Percentiles rank a stretch among this genome's conserved stretches.
Evolutionary conservation across 2,113 vertebrate genomes (phyloP).

Genomic region (Nesospiza acunhae): DNA sequence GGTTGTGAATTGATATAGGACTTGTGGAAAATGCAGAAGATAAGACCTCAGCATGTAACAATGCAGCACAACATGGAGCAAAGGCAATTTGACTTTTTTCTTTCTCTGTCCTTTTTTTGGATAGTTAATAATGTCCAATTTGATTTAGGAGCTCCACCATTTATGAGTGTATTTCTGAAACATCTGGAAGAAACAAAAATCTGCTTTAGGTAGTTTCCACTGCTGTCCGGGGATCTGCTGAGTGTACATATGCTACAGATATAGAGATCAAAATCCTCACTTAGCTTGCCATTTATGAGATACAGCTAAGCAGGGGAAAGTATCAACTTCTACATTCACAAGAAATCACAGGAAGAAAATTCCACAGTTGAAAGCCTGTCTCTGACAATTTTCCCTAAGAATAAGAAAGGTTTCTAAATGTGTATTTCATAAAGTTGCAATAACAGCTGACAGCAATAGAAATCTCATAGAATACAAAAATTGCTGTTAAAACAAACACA

Average conservation of each 20-base stretch:
- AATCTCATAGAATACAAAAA: background rate
- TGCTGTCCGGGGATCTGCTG: background rate
- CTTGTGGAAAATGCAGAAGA: background rate
- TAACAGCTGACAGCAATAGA: background rate
- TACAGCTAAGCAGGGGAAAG: background rate
- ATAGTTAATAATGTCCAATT: background rate
- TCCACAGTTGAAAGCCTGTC: background rate
- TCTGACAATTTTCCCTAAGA: background rate
- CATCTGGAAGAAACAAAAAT: constrained; percentile 21
- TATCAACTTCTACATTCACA: background rate
- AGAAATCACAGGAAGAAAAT: background rate
- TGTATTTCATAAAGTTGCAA: background rate
- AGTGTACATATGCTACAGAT: background rate
- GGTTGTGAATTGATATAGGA: background rate
- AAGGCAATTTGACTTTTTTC: background rate
- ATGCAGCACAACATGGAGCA: background rate
- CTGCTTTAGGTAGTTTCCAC: background rate
- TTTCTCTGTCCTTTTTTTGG: background rate
- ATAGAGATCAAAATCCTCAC: background rate
- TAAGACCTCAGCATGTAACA: background rate
- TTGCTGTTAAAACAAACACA: constrained; percentile 1
- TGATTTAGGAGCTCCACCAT: background rate
- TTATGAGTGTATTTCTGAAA: background rate
- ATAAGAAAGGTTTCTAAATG: constrained; percentile 1
- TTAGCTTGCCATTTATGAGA: background rate